phyloP scores from a whole-genome alignment of 2,888 invertebrate genomes.

The Elegia similella region DNA sequence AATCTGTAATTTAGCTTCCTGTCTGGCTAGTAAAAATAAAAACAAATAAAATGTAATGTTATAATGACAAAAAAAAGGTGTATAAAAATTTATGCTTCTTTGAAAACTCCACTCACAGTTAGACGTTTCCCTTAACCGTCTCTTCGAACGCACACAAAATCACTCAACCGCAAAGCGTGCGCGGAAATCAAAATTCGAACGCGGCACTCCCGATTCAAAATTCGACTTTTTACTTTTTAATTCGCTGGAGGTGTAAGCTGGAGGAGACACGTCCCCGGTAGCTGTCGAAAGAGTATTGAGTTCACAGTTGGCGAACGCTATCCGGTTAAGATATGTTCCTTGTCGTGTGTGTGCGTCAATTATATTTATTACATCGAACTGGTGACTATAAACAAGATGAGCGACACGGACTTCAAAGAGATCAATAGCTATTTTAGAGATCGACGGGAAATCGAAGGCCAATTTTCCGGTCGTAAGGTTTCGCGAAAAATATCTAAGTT shows the following conservation, averaged over 20 bases:
- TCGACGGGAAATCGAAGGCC: slow-evolving; percentile 39
- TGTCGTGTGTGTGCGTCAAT: slow-evolving; percentile 71
- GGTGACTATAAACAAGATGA: slow-evolving; percentile 68
- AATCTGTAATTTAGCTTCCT: no score
- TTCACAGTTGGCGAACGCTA: slow-evolving; percentile 63
- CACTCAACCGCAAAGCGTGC: slow-evolving; percentile 39
- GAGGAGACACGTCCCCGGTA: slow-evolving; percentile 66
- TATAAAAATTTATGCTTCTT: slow-evolving; percentile 31
- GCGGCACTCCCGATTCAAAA: slow-evolving; percentile 33
- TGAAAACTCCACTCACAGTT: slow-evolving; percentile 54
- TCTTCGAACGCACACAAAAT: slow-evolving; percentile 48
- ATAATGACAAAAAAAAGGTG: slow-evolving; percentile 22
- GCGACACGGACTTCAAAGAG: slow-evolving; percentile 76
- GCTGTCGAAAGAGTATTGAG: slow-evolving; percentile 74
- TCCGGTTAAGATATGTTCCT: slow-evolving; percentile 57
- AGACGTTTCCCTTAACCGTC: slow-evolving; percentile 38
- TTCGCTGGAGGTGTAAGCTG: slow-evolving; percentile 53
- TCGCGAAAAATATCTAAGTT: neutral
- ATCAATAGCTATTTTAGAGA: slow-evolving; percentile 68
- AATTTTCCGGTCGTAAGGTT: slow-evolving; percentile 12
- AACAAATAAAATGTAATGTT: neutral
- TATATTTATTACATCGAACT: slow-evolving; percentile 76
- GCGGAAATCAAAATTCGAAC: slow-evolving; percentile 58
- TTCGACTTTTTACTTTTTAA: slow-evolving; percentile 35
- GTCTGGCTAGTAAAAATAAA: no score